Conservation (phyloP, 2,888 invertebrate species). For the Prosapia bicincta region DNA sequence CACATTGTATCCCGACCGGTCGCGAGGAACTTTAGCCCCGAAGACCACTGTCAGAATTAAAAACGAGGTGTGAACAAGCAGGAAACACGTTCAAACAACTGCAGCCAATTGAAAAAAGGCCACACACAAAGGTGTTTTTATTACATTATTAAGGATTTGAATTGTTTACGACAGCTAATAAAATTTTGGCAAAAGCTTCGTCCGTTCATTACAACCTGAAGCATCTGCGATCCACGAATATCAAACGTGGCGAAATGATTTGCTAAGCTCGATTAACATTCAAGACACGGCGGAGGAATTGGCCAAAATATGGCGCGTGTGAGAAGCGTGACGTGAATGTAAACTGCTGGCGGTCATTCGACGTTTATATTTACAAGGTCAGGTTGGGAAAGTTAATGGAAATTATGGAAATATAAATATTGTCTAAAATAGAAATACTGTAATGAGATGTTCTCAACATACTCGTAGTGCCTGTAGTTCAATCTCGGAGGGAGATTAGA, state of each 20-base stretch:
- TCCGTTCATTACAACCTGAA: background rate
- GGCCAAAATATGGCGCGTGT: background rate
- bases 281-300: background rate
- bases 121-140: background rate
- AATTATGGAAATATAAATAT: too few relatives aligned
- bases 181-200: background rate
- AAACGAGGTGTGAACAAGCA: too few relatives aligned
- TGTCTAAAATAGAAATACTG: too few relatives aligned
- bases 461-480: too few relatives aligned
- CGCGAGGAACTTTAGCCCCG: too few relatives aligned
- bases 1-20: too few relatives aligned
- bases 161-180: background rate
- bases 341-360: background rate
- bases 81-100: too few relatives aligned
- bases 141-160: background rate
- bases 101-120: too few relatives aligned
- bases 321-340: background rate
- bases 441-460: too few relatives aligned
- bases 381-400: too few relatives aligned
- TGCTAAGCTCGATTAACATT: background rate
- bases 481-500: too few relatives aligned
- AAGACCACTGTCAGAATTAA: too few relatives aligned
- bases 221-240: background rate
- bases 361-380: background rate
- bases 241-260: background rate